These are phyloP conservation scores for Chloropsis cyanopogon DNA, from an alignment of 2,113 vertebrate genomes.

Conservation along the genomic window DNA sequence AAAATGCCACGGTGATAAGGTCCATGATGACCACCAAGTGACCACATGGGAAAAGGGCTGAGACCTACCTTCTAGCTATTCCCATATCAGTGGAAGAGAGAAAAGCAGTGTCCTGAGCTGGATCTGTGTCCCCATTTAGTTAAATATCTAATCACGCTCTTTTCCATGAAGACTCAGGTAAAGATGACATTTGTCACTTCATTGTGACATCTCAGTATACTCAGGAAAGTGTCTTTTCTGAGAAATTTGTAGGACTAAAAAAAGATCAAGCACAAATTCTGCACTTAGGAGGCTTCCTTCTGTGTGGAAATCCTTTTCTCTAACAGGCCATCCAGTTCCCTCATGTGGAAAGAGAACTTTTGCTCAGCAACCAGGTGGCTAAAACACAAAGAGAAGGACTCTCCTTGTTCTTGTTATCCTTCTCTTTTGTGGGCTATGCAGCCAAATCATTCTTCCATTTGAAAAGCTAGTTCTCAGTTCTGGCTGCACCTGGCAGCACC, in stretches of 20 bases:
- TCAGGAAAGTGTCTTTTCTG: not conserved
- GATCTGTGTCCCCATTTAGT: not conserved
- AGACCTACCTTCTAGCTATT: not conserved
- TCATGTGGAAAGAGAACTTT: not conserved
- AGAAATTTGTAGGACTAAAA: not conserved
- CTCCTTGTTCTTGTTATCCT: not conserved
- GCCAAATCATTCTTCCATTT: not conserved
- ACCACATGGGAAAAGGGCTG: not conserved
- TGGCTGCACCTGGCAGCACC: not conserved
- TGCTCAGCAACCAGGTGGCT: not conserved
- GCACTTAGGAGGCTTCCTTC: not conserved
- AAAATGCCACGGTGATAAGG: not conserved
- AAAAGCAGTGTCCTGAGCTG: not conserved
- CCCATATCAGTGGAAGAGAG: not conserved
- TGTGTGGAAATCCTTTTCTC: not conserved
- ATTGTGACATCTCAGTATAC: not conserved
- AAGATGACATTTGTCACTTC: not conserved
- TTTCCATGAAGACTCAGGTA: not conserved
- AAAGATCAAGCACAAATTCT: not conserved
- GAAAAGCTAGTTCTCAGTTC: not conserved
- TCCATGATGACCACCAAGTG: not conserved
- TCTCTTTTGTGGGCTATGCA: not conserved
- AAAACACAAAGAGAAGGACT: not conserved
- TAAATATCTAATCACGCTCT: not conserved
- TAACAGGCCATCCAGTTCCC: not conserved